Base-by-base conservation (phyloP, 2,797 vertebrate genomes). In the Gambusia yucatana region DNA sequence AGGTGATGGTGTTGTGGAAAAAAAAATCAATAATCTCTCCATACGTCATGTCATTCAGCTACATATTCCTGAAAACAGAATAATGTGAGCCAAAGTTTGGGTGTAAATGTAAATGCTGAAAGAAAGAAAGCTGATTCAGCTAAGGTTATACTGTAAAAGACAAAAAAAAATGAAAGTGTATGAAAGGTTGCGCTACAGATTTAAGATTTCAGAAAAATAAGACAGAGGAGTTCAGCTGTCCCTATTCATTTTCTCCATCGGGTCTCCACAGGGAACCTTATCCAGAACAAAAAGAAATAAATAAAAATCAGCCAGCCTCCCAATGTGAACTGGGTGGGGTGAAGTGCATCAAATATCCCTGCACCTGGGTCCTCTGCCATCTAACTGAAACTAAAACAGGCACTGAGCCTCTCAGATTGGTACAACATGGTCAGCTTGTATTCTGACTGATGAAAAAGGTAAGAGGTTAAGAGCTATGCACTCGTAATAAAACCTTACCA, bases 321-420 rank as follows among this genome's bases (percentile, higher is more conserved):
- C 73, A 67, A 1, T 78, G 71, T 82, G 73, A 73, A 70, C 30
- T 0, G 7, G 76, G 81, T 79, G 75, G 39, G 36, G 72, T 28
- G 55, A 63, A 78, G 59, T 47, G 57, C 73, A 86, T 44, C 61
- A 84, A 85, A 74, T 72, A 74, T 79, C 69, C 71, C 41, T 83
- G 65, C 84, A 89, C 82, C 83, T 88, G 86, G 78, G 87, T 87
- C 73, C 78, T 63, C 48, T 85, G 48, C 77, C 61, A 75, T 67
- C 52, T 39, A 76, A 83, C 75, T 65, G 50, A 73, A 67, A 59
- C 73, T 83, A 72, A 77, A 76, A 65, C 85, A 84, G 78, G 70
- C 76, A 76, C 25, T 44, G 13, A 80, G 82, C 59, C 77, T 63
- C 2, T 13, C 44, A 80, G 75, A 76, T 61, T 48, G 82, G 72